Evolutionary conservation across 2,888 invertebrate species (phyloP).

Genomic region (Calameuta filiformis): DNA sequence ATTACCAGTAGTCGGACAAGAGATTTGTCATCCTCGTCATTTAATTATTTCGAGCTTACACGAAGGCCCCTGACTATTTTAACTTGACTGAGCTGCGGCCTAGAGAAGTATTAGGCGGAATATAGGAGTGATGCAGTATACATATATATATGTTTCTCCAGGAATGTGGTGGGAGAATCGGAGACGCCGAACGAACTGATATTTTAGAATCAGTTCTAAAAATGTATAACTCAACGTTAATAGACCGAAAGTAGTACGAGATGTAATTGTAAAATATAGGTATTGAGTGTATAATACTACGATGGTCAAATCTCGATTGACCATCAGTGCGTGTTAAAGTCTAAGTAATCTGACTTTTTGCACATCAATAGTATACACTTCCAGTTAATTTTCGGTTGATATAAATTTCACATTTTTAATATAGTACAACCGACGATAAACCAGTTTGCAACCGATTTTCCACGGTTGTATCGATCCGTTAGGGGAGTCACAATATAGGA

Average conservation of each 20-base stretch:
- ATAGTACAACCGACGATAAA: neutral
- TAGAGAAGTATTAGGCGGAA: neutral
- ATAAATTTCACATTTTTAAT: neutral
- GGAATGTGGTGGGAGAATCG: too few species aligned
- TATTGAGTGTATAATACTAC: neutral
- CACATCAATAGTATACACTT: too few species aligned
- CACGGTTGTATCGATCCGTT: neutral
- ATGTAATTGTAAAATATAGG: neutral
- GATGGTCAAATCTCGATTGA: neutral
- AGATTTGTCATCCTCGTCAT: conserved; percentile 43
- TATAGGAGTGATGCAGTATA: neutral
- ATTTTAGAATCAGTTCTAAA: neutral
- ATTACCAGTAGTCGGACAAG: conserved; percentile 1
- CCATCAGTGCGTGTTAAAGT: neutral
- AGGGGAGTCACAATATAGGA: neutral
- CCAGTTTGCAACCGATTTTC: neutral
- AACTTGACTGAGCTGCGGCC: neutral
- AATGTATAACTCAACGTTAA: neutral
- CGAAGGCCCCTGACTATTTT: conserved; percentile 41
- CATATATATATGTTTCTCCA: neutral
- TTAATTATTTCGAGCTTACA: conserved; percentile 50
- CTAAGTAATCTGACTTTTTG: too few species aligned
- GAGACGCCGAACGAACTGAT: neutral
- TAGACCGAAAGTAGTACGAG: neutral
- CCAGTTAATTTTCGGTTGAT: neutral